phyloP scores from a whole-genome alignment of 2,888 invertebrate genomes.

The Fabriciana adippe region DNA sequence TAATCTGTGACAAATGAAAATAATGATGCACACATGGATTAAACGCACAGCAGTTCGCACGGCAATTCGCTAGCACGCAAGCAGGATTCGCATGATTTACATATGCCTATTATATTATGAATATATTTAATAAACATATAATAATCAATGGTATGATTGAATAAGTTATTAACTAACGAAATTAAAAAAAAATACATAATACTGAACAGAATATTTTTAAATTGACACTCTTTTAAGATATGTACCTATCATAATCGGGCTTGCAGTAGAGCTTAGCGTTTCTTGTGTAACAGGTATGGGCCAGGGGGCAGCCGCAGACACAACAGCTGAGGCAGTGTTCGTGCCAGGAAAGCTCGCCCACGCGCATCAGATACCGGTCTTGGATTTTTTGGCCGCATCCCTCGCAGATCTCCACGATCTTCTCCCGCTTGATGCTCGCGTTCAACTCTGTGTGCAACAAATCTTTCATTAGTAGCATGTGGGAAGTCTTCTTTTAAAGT shows the following conservation, averaged over 20 bases:
- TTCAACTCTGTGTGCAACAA: slow-evolving; percentile 62
- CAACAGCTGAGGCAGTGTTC: slow-evolving; percentile 97
- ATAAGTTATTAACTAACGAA: too few species aligned
- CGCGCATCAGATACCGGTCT: slow-evolving; percentile 97
- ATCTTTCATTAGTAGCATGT: slow-evolving; percentile 62
- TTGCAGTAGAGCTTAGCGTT: slow-evolving; percentile 98
- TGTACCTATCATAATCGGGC: slow-evolving; percentile 97
- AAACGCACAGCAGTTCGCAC: slow-evolving; percentile 50
- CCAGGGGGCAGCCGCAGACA: slow-evolving; percentile 94
- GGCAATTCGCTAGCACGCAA: slow-evolving; percentile 48
- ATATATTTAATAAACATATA: too few species aligned
- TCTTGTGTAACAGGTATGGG: slow-evolving; percentile 96
- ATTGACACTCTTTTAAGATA: slow-evolving; percentile 2
- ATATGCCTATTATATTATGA: not conserved
- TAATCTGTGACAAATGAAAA: slow-evolving; percentile 84
- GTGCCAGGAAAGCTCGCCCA: slow-evolving; percentile 97
- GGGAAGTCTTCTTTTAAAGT: slow-evolving; percentile 39
- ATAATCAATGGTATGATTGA: too few species aligned
- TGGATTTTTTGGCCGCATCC: slow-evolving; percentile 97
- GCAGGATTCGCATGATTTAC: slow-evolving; percentile 42
- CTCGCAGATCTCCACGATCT: slow-evolving; percentile 94
- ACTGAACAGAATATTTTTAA: too few species aligned
- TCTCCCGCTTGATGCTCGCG: slow-evolving; percentile 88
- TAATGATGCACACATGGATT: slow-evolving; percentile 40
- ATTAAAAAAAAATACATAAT: too few species aligned